Evolutionary conservation across 2,888 invertebrate genomes (phyloP).

Genomic region (Prosapia bicincta): DNA sequence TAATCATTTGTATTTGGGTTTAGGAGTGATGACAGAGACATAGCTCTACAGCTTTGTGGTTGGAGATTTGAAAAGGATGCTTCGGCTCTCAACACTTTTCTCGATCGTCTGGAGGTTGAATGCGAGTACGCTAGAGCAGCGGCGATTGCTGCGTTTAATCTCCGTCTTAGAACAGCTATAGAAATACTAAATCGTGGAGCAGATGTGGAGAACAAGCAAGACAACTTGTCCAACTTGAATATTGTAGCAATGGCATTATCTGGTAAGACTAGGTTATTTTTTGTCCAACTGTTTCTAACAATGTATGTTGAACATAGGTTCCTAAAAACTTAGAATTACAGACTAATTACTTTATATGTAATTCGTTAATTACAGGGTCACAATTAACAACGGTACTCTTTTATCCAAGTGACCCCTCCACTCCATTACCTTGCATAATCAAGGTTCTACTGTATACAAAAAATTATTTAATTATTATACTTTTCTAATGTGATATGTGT

Average conservation of each 20-base stretch:
- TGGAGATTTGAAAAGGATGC: slow-evolving; percentile 81
- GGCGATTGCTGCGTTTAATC: slow-evolving; percentile 86
- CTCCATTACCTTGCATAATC: too few relatives aligned
- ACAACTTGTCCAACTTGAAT: slow-evolving; percentile 46
- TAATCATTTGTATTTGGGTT: too few relatives aligned
- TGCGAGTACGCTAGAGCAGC: slow-evolving; percentile 56
- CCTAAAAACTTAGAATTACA: too few relatives aligned
- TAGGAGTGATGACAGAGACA: slow-evolving; percentile 72
- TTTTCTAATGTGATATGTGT: too few relatives aligned
- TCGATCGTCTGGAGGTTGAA: slow-evolving; percentile 61
- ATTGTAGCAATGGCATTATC: slow-evolving; percentile 77
- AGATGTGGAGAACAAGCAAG: slow-evolving; percentile 35
- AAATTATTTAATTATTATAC: too few relatives aligned
- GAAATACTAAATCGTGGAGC: slow-evolving; percentile 78
- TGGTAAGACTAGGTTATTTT: slow-evolving; percentile 43
- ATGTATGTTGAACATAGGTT: too few relatives aligned
- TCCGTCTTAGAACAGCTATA: slow-evolving; percentile 79
- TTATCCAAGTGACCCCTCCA: too few relatives aligned
- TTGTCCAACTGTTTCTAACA: too few relatives aligned
- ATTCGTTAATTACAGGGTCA: too few relatives aligned
- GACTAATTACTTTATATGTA: too few relatives aligned
- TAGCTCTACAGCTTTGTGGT: slow-evolving; percentile 82
- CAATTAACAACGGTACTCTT: too few relatives aligned
- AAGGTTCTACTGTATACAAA: too few relatives aligned
- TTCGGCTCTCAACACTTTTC: slow-evolving; percentile 50